These are phyloP conservation scores for Drosophila meridionalis DNA, from an alignment of 2,888 invertebrate species.

Conservation along the genomic window DNA sequence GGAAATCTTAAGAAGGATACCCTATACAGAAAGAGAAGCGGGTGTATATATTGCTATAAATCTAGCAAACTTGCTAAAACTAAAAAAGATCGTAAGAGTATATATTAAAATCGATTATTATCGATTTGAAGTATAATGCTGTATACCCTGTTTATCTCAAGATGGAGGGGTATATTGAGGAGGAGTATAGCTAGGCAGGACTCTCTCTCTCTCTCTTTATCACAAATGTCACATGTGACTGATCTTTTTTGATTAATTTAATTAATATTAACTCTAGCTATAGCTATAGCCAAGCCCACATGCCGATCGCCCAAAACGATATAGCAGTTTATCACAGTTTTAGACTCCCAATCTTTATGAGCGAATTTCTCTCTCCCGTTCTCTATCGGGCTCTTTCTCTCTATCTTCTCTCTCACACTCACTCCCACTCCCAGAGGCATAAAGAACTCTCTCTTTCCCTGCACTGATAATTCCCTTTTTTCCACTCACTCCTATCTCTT, in stretches of 20 bases:
- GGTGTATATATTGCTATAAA: neutral
- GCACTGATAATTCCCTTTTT: too few species aligned
- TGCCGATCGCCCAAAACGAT: too few species aligned
- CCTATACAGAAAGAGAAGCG: neutral
- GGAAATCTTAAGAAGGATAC: neutral
- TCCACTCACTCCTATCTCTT: too few species aligned
- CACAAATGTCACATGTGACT: too few species aligned
- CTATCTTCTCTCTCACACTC: neutral
- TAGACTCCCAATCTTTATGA: neutral
- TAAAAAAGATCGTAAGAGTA: neutral
- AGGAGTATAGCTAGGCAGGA: neutral
- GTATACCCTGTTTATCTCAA: neutral
- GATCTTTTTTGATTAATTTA: too few species aligned
- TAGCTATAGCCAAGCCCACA: too few species aligned
- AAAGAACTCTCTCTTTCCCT: too few species aligned
- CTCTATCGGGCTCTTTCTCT: too few species aligned
- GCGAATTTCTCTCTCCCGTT: too few species aligned
- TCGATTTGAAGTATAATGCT: neutral
- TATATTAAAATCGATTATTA: neutral
- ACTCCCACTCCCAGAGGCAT: too few species aligned
- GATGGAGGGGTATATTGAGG: neutral
- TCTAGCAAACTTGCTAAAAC: neutral
- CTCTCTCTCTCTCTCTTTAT: neutral
- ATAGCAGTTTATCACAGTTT: too few species aligned
- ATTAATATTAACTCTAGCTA: too few species aligned